Base-by-base conservation (phyloP, 2,113 vertebrate species). In the Castor canadensis region DNA sequence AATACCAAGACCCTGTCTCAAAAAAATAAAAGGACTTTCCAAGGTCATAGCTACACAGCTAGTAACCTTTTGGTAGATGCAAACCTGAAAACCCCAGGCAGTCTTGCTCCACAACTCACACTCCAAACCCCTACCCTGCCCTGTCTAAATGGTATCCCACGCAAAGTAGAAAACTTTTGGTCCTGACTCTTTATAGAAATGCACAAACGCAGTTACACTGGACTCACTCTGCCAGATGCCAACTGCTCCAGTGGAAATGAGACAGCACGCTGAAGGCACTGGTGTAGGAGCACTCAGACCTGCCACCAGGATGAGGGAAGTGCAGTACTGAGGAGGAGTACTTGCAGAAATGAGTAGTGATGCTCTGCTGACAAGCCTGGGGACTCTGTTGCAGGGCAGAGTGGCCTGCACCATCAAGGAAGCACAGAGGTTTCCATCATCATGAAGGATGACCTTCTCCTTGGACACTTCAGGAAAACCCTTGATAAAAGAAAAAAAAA, bases 401-500 rank as follows among this genome's bases (percentile, higher is more conserved):
- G 22, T 38, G 49, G 16, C 58, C 20, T n/a, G 69, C 62, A 73
- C 26, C 52, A 22, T 52, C 28, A 38, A 76, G 56, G 35, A 88
- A 56, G 49, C 38, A 69, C 8, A 85, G 66, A n/a, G 19, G 30
- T 24, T 64, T 62, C 19, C 43, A 2, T 64, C n/a, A 60, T 87
- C 66, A 35, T 0, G 2, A n/a, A 62, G 26, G 66, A 77, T 45
- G 7, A n/a, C 12, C 71, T 67, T 38, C 30, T 9, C 17, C 11
- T 76, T 54, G 24, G 17, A 85, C 12, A 35, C 38, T 67, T 77
- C 72, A 82, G 71, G 64, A 92, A 87, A 54, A 91, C 7, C 66
- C 81, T 87, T 90, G 60, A 67, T 87, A 79, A 49, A 75, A 66
- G 77, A 40, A 47, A 77, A 93, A 80, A 43, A 69, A 82, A n/a